Evolutionary conservation across 2,797 vertebrate genomes (phyloP).

Genomic region (Xiphophorus birchmanni): DNA sequence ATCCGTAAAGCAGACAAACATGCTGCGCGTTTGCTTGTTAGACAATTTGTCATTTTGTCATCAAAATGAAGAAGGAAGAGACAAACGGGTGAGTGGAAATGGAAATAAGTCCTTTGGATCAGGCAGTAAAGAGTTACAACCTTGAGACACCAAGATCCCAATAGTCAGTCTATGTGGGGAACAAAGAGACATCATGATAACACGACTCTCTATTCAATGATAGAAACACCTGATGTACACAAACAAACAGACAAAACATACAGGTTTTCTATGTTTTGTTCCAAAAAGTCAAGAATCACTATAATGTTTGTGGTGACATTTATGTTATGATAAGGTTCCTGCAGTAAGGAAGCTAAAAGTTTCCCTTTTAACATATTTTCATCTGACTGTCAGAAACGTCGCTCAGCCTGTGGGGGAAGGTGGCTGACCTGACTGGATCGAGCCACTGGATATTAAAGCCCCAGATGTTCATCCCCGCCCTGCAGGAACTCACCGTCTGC

Average conservation of each 20-base stretch:
- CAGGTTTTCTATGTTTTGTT: neutral
- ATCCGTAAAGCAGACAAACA: neutral
- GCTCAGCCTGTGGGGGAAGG: slow-evolving; percentile 76
- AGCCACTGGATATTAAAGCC: slow-evolving; percentile 67
- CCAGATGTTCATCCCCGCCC: slow-evolving; percentile 54
- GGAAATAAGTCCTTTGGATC: neutral
- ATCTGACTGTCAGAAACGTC: slow-evolving; percentile 31
- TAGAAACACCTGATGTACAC: neutral
- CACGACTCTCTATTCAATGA: neutral
- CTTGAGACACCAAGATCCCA: neutral
- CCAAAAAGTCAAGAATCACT: neutral
- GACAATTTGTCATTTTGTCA: neutral
- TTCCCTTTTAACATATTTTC: neutral
- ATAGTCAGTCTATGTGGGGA: neutral
- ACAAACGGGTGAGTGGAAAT: neutral
- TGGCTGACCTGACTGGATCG: slow-evolving; percentile 56
- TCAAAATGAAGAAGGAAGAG: neutral
- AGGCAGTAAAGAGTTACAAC: neutral
- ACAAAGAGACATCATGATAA: neutral
- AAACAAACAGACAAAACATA: no score
- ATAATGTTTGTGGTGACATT: neutral
- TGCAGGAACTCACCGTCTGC: slow-evolving; percentile 77
- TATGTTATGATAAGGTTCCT: neutral
- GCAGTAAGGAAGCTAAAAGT: neutral
- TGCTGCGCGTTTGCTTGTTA: neutral